Evolutionary conservation across 2,113 vertebrate species (phyloP).

Genomic region (Centropus unirufus): DNA sequence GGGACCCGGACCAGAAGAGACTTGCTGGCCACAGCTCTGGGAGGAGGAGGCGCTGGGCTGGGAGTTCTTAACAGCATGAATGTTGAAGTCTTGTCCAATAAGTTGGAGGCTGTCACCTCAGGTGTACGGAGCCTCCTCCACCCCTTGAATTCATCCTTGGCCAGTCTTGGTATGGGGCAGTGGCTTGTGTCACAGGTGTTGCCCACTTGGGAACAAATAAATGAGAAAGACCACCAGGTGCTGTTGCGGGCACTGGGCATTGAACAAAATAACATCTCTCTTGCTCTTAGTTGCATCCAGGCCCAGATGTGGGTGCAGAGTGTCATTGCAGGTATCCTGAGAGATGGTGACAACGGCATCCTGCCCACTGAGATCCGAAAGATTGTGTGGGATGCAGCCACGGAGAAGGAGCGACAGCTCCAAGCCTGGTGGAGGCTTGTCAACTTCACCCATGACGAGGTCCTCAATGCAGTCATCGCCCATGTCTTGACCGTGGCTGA

Average conservation of each 20-base stretch:
- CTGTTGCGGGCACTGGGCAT: slow-evolving; percentile 31
- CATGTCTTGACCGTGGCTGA: slow-evolving; percentile 38
- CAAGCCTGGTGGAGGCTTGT: slow-evolving; percentile 66
- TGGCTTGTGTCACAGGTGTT: slow-evolving; percentile 61
- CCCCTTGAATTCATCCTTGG: slow-evolving; percentile 60
- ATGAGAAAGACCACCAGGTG: slow-evolving; percentile 50
- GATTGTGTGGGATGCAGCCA: slow-evolving; percentile 42
- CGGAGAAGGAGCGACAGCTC: slow-evolving; percentile 61
- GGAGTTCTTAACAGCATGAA: slow-evolving; percentile 65
- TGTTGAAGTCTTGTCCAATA: slow-evolving; percentile 48
- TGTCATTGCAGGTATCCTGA: slow-evolving; percentile 70
- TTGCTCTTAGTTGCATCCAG: slow-evolving; percentile 70
- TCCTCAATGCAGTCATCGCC: slow-evolving; percentile 10
- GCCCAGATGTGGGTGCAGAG: slow-evolving; percentile 69
- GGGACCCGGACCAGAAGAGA: slow-evolving; percentile 30
- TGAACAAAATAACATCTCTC: slow-evolving; percentile 46
- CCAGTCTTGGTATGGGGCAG: slow-evolving; percentile 59
- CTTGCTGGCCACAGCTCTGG: slow-evolving; percentile 31
- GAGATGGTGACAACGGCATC: slow-evolving; percentile 8
- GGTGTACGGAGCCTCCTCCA: slow-evolving; percentile 5
- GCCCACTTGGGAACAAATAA: slow-evolving; percentile 57
- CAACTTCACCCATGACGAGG: slow-evolving; percentile 62
- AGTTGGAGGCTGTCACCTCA: slow-evolving; percentile 18
- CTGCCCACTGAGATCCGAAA: slow-evolving; percentile 63
- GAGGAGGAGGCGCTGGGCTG: slow-evolving; percentile 21